phyloP scores from a whole-genome alignment of 1,140 invertebrate species.

The Heterodera schachtii region DNA sequence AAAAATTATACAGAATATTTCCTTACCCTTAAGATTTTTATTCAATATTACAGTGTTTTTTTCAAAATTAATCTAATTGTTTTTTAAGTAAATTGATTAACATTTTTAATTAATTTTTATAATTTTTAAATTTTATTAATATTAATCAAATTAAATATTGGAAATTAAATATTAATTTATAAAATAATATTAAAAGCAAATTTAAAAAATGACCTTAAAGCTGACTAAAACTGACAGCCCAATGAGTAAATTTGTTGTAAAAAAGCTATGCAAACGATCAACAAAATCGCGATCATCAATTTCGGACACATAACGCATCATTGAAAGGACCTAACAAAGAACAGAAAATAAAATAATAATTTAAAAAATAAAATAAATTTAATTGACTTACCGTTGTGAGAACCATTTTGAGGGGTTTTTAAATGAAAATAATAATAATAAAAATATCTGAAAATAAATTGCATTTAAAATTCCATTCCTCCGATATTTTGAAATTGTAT shows the following conservation, averaged over 20 bases:
- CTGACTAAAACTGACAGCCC: constrained; percentile 51
- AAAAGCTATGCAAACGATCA: constrained; percentile 50
- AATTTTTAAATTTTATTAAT: no score
- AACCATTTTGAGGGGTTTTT: constrained; percentile 28
- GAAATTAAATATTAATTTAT: constrained; percentile 4
- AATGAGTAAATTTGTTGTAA: constrained; percentile 55
- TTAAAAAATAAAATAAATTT: neutral
- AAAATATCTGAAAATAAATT: no score
- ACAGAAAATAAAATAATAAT: neutral
- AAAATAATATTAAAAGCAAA: no score
- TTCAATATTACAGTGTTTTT: no score
- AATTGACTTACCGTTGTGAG: constrained; percentile 31
- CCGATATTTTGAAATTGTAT: no score
- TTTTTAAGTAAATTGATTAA: no score
- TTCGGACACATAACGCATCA: constrained; percentile 56
- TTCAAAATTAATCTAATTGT: no score
- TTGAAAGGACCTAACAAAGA: constrained; percentile 44
- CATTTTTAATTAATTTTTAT: no score
- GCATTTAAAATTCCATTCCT: no score
- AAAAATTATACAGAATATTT: no score
- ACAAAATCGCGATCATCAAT: constrained; percentile 57
- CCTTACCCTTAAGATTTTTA: no score
- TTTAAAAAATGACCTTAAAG: constrained; percentile 49
- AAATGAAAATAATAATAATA: neutral
- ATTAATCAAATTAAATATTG: neutral